Base-by-base conservation (phyloP, 2,797 vertebrate species). In the Erethizon dorsatum region DNA sequence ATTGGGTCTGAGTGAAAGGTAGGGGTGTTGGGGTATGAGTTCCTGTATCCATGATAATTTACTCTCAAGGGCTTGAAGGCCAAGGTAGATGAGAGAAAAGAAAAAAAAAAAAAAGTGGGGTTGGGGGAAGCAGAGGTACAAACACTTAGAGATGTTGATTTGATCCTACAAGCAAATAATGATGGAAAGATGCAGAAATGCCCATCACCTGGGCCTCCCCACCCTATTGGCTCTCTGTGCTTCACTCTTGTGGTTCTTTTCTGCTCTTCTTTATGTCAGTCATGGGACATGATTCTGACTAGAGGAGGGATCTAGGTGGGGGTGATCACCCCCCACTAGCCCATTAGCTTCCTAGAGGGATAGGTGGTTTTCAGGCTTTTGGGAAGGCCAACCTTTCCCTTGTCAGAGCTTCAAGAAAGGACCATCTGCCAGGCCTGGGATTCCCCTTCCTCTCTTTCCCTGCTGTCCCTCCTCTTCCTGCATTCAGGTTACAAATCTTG, bases 51-150 rank as follows among this genome's bases (percentile, higher is more conserved):
- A 80, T n/a, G 77, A 83, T 57, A 90, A 8, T 80, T 83, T 92
- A 63, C 73, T 59, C 13, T 45, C 61, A 95, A 82, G 90, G 94
- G 61, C 86, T 92, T 95, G 96, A 95, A 97, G 94, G 59, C 84
- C 98, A 97, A 97, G 84, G 90, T 87, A 96, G 91, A 97, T 59
- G 63, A 93, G 52, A 94, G 61, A 97, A 95, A 97, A 96, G 95
- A 94, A 95, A 50, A 69, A 20, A 93, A 50, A 75, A 75, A 75
- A 61, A 88, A 95, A 14, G 20, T 10, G 9, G 20, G 18, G 3
- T 18, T n/a, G 20, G 69, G 37, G 18, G 37, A 93, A 85, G 31
- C 63, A 57, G 14, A 91, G 67, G 31, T 89, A 50, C 31, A 67
- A 79, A n/a, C 45, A 79, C 33, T 6, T 45, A 95, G 45, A 83